These are phyloP conservation scores for Setophaga petechia DNA, from an alignment of 2,113 vertebrate species.

Conservation along the genomic window DNA sequence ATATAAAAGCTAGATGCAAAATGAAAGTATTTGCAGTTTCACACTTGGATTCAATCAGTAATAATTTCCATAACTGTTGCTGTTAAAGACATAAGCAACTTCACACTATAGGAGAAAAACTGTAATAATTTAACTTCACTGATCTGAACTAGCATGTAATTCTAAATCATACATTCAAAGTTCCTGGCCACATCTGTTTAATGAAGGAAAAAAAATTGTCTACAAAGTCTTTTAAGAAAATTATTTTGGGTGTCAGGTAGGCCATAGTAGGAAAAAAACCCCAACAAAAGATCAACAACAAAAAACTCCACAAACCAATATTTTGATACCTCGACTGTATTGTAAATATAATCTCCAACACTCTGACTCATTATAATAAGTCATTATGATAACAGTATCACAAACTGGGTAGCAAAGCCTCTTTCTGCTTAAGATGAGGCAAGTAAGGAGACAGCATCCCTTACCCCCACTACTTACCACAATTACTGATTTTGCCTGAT, in stretches of 20 bases:
- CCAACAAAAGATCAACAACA: not conserved
- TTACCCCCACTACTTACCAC: constrained; percentile 93
- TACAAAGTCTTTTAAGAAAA: not conserved
- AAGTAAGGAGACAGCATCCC: constrained; percentile 54
- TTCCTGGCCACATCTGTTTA: not conserved
- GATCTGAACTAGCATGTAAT: not conserved
- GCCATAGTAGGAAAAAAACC: not conserved
- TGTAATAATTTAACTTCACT: not conserved
- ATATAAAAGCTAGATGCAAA: not conserved
- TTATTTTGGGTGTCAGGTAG: not conserved
- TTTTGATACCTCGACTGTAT: not conserved
- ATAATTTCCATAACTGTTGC: not conserved
- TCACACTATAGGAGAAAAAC: not conserved
- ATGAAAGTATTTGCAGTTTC: not conserved
- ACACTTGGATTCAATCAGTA: not conserved
- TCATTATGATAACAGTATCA: not conserved
- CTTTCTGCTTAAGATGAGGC: not conserved
- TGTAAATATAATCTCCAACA: not conserved
- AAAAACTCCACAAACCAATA: not conserved
- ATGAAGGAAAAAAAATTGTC: not conserved
- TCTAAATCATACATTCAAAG: not conserved
- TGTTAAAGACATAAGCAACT: not conserved
- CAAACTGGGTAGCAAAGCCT: not conserved
- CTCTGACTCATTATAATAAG: not conserved
- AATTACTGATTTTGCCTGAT: constrained; percentile 95